A percentile compares a stretch with the other conserved stretches of the same genome.
Conservation (phyloP, 2,113 vertebrate species). For the Heterotis niloticus region DNA sequence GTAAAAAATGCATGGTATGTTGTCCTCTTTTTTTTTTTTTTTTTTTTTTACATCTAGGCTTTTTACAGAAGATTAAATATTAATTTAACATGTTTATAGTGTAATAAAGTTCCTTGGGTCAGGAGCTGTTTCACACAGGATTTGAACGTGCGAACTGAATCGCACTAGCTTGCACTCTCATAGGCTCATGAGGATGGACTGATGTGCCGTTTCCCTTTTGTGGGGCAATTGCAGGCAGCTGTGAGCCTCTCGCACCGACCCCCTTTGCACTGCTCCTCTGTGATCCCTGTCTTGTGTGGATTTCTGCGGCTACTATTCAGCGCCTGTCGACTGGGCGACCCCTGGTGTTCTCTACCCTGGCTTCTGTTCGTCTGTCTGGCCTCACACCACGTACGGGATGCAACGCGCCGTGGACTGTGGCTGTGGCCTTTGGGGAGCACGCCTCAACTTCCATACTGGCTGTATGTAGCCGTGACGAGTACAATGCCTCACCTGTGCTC, state of each 20-base stretch:
- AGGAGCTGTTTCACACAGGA: no score
- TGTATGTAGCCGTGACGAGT: conserved; percentile 83
- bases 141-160: no score
- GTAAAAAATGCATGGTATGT: no score
- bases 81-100: no score
- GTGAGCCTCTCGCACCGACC: conserved; percentile 80
- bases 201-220: background rate
- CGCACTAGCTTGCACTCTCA: no score
- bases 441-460: conserved; percentile 84
- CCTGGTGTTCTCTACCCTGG: conserved; percentile 94
- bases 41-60: no score
- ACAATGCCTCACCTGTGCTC: conserved; percentile 90
- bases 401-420: conserved; percentile 87
- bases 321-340: conserved; percentile 81
- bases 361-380: conserved; percentile 90
- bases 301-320: conserved; percentile 80
- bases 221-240: conserved; percentile 70
- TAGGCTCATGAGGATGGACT: background rate
- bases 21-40: no score
- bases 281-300: conserved; percentile 79
- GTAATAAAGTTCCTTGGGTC: no score
- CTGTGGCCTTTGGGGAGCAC: conserved; percentile 90
- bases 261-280: conserved; percentile 85
- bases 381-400: conserved; percentile 89
- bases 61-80: no score